Conservation (phyloP, 2,888 invertebrate genomes). For the Phyto melanocephala region DNA sequence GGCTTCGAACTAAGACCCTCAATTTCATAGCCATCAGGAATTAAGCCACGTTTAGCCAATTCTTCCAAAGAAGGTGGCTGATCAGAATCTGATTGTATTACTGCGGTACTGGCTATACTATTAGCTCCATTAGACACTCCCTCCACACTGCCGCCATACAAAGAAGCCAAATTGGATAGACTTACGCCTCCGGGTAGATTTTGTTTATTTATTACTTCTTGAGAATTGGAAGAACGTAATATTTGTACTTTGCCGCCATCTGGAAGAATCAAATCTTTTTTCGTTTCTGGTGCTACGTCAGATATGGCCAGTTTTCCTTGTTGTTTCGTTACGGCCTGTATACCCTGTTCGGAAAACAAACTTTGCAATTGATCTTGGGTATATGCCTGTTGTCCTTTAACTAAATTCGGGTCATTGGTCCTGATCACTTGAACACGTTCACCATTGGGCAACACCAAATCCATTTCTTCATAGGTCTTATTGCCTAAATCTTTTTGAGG, state of each 20-base stretch:
- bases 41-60: slow-evolving; percentile 85
- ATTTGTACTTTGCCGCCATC: slow-evolving; percentile 88
- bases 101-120: slow-evolving; percentile 78
- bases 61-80: slow-evolving; percentile 87
- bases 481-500: slow-evolving; percentile 83
- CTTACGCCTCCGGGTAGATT: slow-evolving; percentile 73
- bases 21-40: slow-evolving; percentile 90
- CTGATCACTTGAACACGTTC: slow-evolving; percentile 87
- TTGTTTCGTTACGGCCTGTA: slow-evolving; percentile 56
- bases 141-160: slow-evolving; percentile 75
- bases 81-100: slow-evolving; percentile 80
- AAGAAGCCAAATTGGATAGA: slow-evolving; percentile 73
- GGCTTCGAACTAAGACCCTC: slow-evolving; percentile 87
- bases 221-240: slow-evolving; percentile 83
- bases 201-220: slow-evolving; percentile 78
- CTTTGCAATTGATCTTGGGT: slow-evolving; percentile 79
- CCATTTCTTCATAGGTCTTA: slow-evolving; percentile 86
- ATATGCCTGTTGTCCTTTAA: slow-evolving; percentile 81
- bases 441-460: slow-evolving; percentile 86
- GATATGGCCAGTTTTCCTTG: slow-evolving; percentile 69
- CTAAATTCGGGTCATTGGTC: slow-evolving; percentile 85
- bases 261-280: slow-evolving; percentile 85
- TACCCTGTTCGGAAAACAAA: slow-evolving; percentile 71
- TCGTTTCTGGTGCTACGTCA: slow-evolving; percentile 76
- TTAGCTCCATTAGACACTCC: slow-evolving; percentile 73